A percentile compares a stretch with the other conserved stretches of the same genome.
Evolutionary conservation across 2,888 invertebrate genomes (phyloP).

Genomic region (Acrobasis suavella): DNA sequence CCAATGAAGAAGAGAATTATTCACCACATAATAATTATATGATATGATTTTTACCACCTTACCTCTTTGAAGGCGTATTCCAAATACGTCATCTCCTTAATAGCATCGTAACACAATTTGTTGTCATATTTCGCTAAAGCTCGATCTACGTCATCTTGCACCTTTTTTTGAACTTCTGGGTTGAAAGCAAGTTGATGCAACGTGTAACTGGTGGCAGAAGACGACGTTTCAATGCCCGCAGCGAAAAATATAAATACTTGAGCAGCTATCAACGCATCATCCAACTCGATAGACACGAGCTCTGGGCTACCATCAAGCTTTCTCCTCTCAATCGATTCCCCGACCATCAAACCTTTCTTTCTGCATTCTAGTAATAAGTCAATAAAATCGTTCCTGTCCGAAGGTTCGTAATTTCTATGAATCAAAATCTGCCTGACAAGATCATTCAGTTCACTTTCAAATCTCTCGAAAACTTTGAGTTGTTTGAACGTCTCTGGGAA

Average conservation of each 20-base stretch:
- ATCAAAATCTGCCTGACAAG: conserved; percentile 52
- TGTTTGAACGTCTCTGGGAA: conserved; percentile 48
- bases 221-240: conserved; percentile 62
- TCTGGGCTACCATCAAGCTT: conserved; percentile 51
- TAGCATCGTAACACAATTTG: conserved; percentile 53
- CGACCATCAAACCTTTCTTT: conserved; percentile 48
- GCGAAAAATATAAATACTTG: conserved; percentile 60
- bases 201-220: conserved; percentile 58
- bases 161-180: conserved; percentile 50
- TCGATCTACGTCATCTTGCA: conserved; percentile 51
- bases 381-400: conserved; percentile 55
- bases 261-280: conserved; percentile 50
- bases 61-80: conserved; percentile 54
- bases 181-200: conserved; percentile 57
- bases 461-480: conserved; percentile 39
- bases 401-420: conserved; percentile 52
- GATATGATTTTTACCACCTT: too few species aligned
- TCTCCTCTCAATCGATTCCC: conserved; percentile 51
- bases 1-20: too few species aligned
- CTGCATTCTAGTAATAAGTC: conserved; percentile 54
- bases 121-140: conserved; percentile 47
- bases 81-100: conserved; percentile 56
- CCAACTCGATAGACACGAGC: conserved; percentile 42
- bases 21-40: too few species aligned
- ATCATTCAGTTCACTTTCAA: conserved; percentile 46